Evolutionary conservation across 2,797 vertebrate species (phyloP), one percentile per base, ranked within the genome.

Genomic region (Bryconaethiops microstoma): DNA sequence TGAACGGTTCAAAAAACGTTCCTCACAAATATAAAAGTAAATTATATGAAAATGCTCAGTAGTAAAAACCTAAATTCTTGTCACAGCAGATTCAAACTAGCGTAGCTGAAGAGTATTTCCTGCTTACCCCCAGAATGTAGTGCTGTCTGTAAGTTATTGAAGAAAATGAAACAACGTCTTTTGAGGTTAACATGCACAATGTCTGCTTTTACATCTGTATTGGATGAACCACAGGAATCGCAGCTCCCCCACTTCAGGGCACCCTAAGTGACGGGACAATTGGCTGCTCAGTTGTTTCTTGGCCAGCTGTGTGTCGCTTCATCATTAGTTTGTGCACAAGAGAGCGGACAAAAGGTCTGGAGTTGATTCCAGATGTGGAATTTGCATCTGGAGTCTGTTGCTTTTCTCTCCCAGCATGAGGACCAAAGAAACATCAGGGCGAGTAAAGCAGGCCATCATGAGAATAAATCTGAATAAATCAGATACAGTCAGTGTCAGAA

Each of bases 351-450:
- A 63, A 63, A 63, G 60, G 25, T 29, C 60, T 16, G 5, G 2
- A 29, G 23, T 63, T 63, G 60, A 13, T 63, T 63, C 60, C 60
- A 63, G 60, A 63, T 63, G 60, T 63, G 60, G 10, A 23, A 63
- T 63, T 63, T 29, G 23, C 25, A 16, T 63, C 60, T 63, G 60
- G 60, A 25, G 60, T 29, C 60, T 63, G 25, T 63, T 63, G 60
- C 60, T 63, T 12, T 63, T 63, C 23, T 29, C 60, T 29, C 16
- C 39, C 63, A 65, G 35, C 16, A 40, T 63, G 60, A 63, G 13
- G 60, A 62, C 59, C 62, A 39, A 17, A 17, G 62, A 7, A 40
- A 63, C 25, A 63, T 63, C 10, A 63, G 17, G 16, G 60, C 13
- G 16, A 29, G 10, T 35, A 17, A 39, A 64, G 63, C 17, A n/a